Percentiles rank a stretch among this genome's conserved stretches.
Evolutionary conservation across 2,888 invertebrate species (phyloP).

Genomic region (Lepidonotus clava): DNA sequence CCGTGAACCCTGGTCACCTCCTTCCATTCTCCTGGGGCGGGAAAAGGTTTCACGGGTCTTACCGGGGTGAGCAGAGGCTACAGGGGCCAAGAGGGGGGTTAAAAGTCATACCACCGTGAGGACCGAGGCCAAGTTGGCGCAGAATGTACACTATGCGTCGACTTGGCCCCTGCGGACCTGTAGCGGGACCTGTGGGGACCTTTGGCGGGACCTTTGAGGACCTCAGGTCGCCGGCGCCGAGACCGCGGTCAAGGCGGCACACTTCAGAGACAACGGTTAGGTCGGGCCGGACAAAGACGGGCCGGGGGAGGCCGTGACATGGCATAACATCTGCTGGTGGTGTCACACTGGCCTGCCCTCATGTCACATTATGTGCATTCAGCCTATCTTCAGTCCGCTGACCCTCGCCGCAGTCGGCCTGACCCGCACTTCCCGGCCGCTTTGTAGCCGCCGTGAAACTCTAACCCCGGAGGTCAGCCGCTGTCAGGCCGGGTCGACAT

Average conservation of each 20-base stretch:
- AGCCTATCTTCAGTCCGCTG: neutral
- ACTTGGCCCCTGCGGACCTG: no score
- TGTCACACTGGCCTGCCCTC: neutral
- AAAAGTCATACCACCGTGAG: no score
- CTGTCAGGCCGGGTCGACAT: conserved; percentile 32
- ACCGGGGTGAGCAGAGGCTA: neutral
- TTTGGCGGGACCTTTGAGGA: neutral
- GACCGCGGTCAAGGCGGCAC: conserved; percentile 24
- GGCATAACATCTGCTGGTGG: conserved; percentile 54
- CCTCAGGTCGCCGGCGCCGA: no score
- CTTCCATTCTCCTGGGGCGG: neutral
- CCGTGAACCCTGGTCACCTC: neutral
- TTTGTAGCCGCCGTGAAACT: conserved; percentile 19
- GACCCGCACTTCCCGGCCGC: conserved; percentile 35
- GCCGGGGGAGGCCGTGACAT: conserved; percentile 30
- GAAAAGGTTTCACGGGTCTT: neutral
- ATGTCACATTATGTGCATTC: conserved; percentile 25
- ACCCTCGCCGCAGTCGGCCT: neutral
- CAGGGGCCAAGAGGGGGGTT: neutral
- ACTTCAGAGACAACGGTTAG: conserved; percentile 1
- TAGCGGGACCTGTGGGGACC: neutral
- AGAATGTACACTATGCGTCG: neutral
- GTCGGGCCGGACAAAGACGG: neutral
- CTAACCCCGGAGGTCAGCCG: conserved; percentile 47
- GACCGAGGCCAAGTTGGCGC: neutral